Percentiles rank a stretch among this genome's conserved stretches.
phyloP scores from a whole-genome alignment of 2,888 invertebrate species.

The Tiliacea citrago region DNA sequence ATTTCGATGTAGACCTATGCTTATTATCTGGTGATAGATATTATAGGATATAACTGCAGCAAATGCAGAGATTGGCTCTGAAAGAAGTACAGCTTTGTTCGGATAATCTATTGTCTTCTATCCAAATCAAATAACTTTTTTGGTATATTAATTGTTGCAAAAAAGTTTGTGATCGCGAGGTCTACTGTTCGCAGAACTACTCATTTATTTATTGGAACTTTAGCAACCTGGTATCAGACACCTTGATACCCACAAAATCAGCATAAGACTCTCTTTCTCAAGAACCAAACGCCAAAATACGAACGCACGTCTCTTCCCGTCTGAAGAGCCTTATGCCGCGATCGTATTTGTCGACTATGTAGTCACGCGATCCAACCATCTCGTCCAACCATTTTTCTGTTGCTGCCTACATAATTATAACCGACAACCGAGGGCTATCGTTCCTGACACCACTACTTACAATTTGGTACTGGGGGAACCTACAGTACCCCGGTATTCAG shows the following conservation, averaged over 20 bases:
- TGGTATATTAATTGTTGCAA: too few relatives aligned
- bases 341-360: conserved; percentile 40
- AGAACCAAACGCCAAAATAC: not conserved
- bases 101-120: too few relatives aligned
- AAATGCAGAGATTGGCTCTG: too few relatives aligned
- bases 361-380: conserved; percentile 79
- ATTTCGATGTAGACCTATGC: too few relatives aligned
- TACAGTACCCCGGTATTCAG: not conserved
- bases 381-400: conserved; percentile 67
- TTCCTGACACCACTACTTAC: conserved; percentile 61
- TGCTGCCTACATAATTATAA: conserved; percentile 70
- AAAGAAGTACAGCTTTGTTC: too few relatives aligned
- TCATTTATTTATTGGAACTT: too few relatives aligned
- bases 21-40: too few relatives aligned
- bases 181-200: too few relatives aligned
- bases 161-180: too few relatives aligned
- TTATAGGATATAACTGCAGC: too few relatives aligned
- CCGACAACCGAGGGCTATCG: conserved; percentile 65
- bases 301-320: not conserved
- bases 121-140: too few relatives aligned
- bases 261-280: not conserved
- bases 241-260: too few relatives aligned
- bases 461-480: conserved; percentile 31
- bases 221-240: not conserved
- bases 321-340: conserved; percentile 37